Conservation (phyloP, 37 sponge, comb jelly and placozoan genomes). For the Cladorhizidae sp. region DNA sequence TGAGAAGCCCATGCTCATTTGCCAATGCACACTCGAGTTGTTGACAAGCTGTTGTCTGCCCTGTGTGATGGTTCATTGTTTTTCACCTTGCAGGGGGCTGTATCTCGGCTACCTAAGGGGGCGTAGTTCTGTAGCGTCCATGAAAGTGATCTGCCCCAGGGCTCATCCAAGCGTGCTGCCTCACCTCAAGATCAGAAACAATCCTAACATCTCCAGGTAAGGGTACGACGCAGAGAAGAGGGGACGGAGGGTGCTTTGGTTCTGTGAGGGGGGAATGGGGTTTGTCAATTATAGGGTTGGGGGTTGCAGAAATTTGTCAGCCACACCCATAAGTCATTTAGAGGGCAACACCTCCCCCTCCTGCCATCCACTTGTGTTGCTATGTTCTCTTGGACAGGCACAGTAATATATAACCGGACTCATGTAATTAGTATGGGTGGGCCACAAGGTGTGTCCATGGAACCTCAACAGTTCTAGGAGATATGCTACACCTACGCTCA, state of each 20-base stretch:
- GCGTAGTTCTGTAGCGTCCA: constrained; percentile 62
- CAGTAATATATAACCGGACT: not conserved
- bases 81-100: constrained; percentile 60
- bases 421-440: too few relatives aligned
- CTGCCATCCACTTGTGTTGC: too few relatives aligned
- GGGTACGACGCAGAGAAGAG: too few relatives aligned
- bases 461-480: too few relatives aligned
- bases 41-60: not conserved
- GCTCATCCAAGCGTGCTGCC: constrained; percentile 76
- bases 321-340: too few relatives aligned
- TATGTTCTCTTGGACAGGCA: not conserved
- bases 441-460: too few relatives aligned
- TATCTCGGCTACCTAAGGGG: constrained; percentile 84
- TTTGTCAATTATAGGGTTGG: too few relatives aligned
- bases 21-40: not conserved
- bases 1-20: not conserved
- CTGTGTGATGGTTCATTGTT: not conserved
- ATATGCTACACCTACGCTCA: too few relatives aligned
- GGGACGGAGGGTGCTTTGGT: too few relatives aligned
- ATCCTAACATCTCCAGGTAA: constrained; percentile 72
- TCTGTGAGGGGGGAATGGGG: too few relatives aligned
- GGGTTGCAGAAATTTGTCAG: too few relatives aligned
- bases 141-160: constrained; percentile 62
- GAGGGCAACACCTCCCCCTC: too few relatives aligned
- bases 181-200: constrained; percentile 67